Conservation (phyloP, 2,888 invertebrate species). For the Rhagonycha lutea region DNA sequence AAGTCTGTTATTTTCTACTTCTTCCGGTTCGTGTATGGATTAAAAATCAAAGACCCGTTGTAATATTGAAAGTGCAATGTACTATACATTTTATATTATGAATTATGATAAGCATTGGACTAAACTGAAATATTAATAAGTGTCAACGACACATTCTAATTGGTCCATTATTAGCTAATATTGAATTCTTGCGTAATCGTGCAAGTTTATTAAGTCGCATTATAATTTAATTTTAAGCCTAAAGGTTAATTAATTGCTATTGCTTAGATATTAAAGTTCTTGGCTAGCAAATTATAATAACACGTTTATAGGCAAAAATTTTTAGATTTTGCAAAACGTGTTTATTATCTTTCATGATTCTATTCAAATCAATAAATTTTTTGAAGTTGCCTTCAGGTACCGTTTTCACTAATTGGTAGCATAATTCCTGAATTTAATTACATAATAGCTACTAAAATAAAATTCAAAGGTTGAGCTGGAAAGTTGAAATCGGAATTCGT, state of each 20-base stretch:
- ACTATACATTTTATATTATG: neutral
- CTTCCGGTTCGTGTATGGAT: slow-evolving; percentile 26
- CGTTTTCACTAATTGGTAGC: neutral
- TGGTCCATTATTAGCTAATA: neutral
- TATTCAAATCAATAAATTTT: neutral
- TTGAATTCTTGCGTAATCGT: neutral
- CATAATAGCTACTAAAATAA: neutral
- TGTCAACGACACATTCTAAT: neutral
- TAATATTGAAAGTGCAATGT: slow-evolving; percentile 19
- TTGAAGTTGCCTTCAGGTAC: neutral
- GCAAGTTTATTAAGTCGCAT: neutral
- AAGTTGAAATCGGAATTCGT: neutral
- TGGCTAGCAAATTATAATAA: neutral
- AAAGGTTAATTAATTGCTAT: neutral
- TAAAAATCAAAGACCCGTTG: slow-evolving; percentile 19
- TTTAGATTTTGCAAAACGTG: neutral
- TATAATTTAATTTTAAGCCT: neutral
- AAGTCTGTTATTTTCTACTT: neutral
- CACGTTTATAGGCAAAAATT: neutral
- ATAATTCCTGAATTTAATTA: neutral
- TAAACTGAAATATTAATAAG: neutral
- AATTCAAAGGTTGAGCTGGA: neutral
- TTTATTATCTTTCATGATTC: neutral
- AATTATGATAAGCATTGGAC: neutral
- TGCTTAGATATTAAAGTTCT: neutral